Base-by-base conservation (phyloP, 1,140 invertebrate species). In the Neodiprion fabricii region DNA sequence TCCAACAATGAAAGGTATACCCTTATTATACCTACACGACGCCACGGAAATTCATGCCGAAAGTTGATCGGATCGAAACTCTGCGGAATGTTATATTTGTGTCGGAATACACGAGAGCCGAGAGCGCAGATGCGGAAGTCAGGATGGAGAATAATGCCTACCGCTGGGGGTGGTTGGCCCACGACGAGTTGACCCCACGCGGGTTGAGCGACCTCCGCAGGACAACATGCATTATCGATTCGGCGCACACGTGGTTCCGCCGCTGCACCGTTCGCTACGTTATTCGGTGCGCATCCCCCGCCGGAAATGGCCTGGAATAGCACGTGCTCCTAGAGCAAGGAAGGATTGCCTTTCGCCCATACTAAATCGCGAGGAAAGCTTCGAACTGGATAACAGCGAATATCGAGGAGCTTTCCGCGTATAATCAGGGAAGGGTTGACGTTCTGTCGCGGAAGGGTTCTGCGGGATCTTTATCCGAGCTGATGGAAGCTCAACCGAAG, bases 181-280 rank as follows among this genome's bases (percentile, higher is more conserved):
- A 61, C 53, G 53, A 17, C 53, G 53, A 61, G 53, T 61, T 61
- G 53, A 61, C 53, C 53, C n/a, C 53, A 14, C 53, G 53, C 53
- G 53, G 53, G 53, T 61, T 61, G 53, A 61, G 53, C 53, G 53
- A 61, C 53, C 53, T 61, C 53, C 11, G 53, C n/a, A 17, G 53
- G 53, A 61, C 53, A 61, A 61, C 53, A 61, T 17, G n/a, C 53
- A 61, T 61, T 61, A 61, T 61, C 53, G 53, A 61, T 61, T 61
- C 53, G n/a, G n/a, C 53, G 53, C 0, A 61, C 53, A 61, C 53
- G 53, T 61, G 53, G 53, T 61, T 40, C 53, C n/a, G 11, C 53
- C 11, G 53, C 53, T 61, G 53, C 53, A 61, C 7, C 11, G 53
- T 61, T 17, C n/a, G 28, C 28, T 61, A 12, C n/a, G 53, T 61